Base-by-base conservation (phyloP, 2,888 invertebrate genomes). In the Lasioglossum oenotherae region DNA sequence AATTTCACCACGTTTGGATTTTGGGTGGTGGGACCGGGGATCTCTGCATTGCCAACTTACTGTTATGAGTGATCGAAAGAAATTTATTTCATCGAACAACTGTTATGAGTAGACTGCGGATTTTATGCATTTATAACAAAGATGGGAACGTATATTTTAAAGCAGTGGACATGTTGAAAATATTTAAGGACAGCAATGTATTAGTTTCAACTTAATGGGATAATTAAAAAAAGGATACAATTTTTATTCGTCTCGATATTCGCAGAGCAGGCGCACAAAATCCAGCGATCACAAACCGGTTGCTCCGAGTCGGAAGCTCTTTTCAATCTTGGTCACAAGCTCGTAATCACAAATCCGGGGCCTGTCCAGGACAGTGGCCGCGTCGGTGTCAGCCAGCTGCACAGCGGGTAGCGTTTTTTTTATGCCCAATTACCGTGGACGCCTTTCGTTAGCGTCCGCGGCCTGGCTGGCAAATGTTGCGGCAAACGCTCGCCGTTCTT, bases 391-490 rank as follows among this genome's bases (percentile, higher is more conserved):
- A 69, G 46, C 41, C 49, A 4, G 3, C 23, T 35, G 60, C 27
- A 31, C 60, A 64, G 27, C 19, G 74, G 41, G 5, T 46, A 41
- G 69, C 60, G 49, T 23, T 60, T 60, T 14, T 79, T 83, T 83
- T 78, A 74, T 77, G 78, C 73, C 46, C 86, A 79, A 86, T 88
- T 88, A 88, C 38, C 78, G 72, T 8, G 64, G 31, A 67, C 67
- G 53, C 44, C 57, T 74, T 49, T 27, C 46, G 35, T 44, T 57
- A 76, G 73, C 53, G 31, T 31, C n/a, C 60, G 60, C 60, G 60
- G 27, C 60, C 6, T 16, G 60, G 16, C 72, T 53, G 72, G 83
- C 27, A 73, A 81, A 84, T 57, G 64, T 67, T 53, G 67, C 67
- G 67, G 67, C 27, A 74, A 82, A 78, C 64, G 67, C 23, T 8